Evolutionary conservation across 2,888 invertebrate genomes (phyloP), one percentile per base, ranked within the genome.

Genomic region (Steinernema carpocapsae): DNA sequence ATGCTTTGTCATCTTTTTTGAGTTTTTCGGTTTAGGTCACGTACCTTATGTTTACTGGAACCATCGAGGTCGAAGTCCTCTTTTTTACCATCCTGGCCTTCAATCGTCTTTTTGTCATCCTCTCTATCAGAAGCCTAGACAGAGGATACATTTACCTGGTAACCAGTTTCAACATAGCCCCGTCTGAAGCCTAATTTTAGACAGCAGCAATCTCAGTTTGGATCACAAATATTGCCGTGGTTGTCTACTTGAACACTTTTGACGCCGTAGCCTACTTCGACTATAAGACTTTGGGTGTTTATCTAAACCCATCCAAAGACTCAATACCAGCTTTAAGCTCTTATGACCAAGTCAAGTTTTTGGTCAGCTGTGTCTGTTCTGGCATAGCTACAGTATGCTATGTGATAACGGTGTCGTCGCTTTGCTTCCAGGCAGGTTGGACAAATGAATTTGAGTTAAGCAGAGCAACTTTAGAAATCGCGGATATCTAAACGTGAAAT

Each of bases 21-120:
- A n/a, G n/a, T n/a, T n/a, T 43, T 14, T 14, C 7, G 43, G 22
- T 26, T 22, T 26, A 56, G 56, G 26, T 56, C 26, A 26, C 6
- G 7, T 56, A 56, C 26, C 56, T 56, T 6, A 56, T 56, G 56
- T 56, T 10, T 26, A 56, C 56, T 26, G 56, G 56, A 56, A 56
- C 26, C 3, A 56, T 56, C 22, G 56, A 56, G 17, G 4, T 56
- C 24, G 56, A 56, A 56, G 56, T 56, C 14, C 56, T 56, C 56
- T 56, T 56, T 26, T 56, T 56, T 56, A 26, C 26, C 6, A 26
- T 56, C 7, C 26, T 56, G 24, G 56, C 26, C 12, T 56, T 56
- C 26, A 56, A 56, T 56, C 56, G 56, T 24, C 56, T 56, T 10
- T 56, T 56, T 17, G 56, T 56, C 2, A 56, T 56, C 26, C 17